Evolutionary conservation across 2,113 vertebrate genomes (phyloP).

Genomic region (Hypomesus transpacificus): DNA sequence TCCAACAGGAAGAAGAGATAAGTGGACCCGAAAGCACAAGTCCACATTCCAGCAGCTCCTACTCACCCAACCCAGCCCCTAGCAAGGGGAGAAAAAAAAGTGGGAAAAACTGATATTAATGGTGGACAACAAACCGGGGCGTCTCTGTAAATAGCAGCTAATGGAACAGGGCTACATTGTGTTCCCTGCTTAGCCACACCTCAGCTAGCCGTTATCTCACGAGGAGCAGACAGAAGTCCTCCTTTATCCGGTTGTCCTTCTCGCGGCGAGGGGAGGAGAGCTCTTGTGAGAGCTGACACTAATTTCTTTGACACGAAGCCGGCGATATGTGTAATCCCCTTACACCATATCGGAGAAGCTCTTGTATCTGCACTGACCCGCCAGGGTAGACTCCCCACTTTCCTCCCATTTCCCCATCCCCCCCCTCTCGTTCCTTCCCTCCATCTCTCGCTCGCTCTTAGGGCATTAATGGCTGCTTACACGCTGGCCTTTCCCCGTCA

Average conservation of each 20-base stretch:
- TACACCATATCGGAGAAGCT: slow-evolving; percentile 44
- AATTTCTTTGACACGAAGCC: slow-evolving; percentile 56
- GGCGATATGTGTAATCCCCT: slow-evolving; percentile 60
- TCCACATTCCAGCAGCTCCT: no score
- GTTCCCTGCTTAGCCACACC: background rate
- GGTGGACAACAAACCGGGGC: no score
- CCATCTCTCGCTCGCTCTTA: background rate
- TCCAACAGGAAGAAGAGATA: background rate
- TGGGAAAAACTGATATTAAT: no score
- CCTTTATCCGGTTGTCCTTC: slow-evolving; percentile 46
- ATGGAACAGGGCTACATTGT: no score
- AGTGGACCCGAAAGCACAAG: no score
- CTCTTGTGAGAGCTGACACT: slow-evolving; percentile 42
- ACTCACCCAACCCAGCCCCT: no score
- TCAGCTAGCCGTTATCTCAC: slow-evolving; percentile 2
- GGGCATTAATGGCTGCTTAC: slow-evolving; percentile 34
- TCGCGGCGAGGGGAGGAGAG: slow-evolving; percentile 26
- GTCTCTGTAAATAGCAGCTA: no score
- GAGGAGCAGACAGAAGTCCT: slow-evolving; percentile 17
- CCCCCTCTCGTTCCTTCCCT: background rate
- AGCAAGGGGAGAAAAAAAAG: no score
- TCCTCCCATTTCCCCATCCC: background rate
- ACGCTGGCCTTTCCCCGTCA: slow-evolving; percentile 26
- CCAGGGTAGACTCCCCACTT: background rate
- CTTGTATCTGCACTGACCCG: slow-evolving; percentile 42